Percentiles rank a stretch among this genome's conserved stretches.
phyloP scores from a whole-genome alignment of 2,888 invertebrate genomes.

The Oligia fasciuncula region DNA sequence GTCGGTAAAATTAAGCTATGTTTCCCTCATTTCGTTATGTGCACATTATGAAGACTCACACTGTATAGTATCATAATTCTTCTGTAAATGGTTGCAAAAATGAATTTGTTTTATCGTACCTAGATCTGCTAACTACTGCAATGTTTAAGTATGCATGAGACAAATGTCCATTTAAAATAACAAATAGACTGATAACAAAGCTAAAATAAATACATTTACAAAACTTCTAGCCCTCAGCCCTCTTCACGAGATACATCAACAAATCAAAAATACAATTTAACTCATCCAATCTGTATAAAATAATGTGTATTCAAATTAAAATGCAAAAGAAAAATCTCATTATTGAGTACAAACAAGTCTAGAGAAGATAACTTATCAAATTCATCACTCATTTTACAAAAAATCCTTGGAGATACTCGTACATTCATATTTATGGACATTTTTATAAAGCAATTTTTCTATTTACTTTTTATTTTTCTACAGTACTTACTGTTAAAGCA shows the following conservation, averaged over 20 bases:
- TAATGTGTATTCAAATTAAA: slow-evolving; percentile 32
- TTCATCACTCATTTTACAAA: slow-evolving; percentile 15
- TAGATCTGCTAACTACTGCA: not conserved
- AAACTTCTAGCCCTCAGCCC: not conserved
- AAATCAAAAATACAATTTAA: slow-evolving; percentile 47
- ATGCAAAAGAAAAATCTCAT: slow-evolving; percentile 31
- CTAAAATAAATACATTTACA: slow-evolving; percentile 20
- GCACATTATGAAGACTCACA: too few species aligned
- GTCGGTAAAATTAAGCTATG: too few species aligned
- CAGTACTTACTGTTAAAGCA: too few species aligned
- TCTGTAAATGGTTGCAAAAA: not conserved
- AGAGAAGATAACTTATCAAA: slow-evolving; percentile 21
- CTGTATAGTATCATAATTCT: too few species aligned
- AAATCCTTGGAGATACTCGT: not conserved
- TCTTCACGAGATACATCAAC: slow-evolving; percentile 26
- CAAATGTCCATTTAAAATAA: not conserved
- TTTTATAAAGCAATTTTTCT: not conserved
- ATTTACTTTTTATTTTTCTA: slow-evolving; percentile 13
- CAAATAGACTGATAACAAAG: not conserved
- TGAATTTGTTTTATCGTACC: not conserved
- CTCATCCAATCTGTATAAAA: slow-evolving; percentile 26
- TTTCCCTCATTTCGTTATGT: too few species aligned
- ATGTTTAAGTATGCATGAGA: not conserved
- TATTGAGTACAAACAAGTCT: slow-evolving; percentile 27
- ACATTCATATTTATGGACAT: slow-evolving; percentile 4